Conservation (phyloP, 2,797 vertebrate genomes). For the Craterocephalus amniculus region DNA sequence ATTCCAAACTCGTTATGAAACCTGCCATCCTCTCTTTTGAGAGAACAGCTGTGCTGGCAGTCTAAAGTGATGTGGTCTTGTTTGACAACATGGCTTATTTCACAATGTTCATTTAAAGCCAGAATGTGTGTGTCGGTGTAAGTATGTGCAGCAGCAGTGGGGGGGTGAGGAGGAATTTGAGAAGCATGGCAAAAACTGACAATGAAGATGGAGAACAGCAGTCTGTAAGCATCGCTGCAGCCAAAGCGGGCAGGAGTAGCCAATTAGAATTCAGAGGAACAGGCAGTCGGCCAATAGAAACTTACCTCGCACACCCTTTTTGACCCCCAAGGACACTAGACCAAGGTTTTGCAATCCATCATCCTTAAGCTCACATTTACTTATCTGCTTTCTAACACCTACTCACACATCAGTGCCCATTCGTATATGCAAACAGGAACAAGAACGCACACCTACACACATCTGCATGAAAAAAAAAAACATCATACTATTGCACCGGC, state of each 20-base stretch:
- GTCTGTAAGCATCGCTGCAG: conserved; percentile 53
- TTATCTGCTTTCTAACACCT: conserved; percentile 66
- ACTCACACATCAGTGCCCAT: conserved; percentile 42
- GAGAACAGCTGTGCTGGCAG: conserved; percentile 77
- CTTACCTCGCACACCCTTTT: conserved; percentile 71
- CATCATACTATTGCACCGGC: conserved; percentile 55
- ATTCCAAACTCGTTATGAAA: conserved; percentile 73
- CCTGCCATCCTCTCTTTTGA: conserved; percentile 75
- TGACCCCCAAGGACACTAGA: conserved; percentile 77
- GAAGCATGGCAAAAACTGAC: conserved; percentile 25
- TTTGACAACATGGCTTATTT: conserved; percentile 75
- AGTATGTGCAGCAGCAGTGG: conserved; percentile 24
- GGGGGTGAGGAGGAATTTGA: conserved; percentile 39
- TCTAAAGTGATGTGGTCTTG: conserved; percentile 71
- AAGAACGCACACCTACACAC: conserved; percentile 70
- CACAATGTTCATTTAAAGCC: conserved; percentile 51
- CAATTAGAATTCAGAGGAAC: conserved; percentile 69
- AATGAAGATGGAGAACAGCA: conserved; percentile 52
- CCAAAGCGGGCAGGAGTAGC: conserved; percentile 50
- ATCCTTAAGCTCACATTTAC: conserved; percentile 68
- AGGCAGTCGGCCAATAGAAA: conserved; percentile 65
- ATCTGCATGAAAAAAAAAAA: conserved; percentile 48
- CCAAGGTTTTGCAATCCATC: conserved; percentile 78
- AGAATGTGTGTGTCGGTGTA: conserved; percentile 27
- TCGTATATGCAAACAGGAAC: conserved; percentile 39